Base-by-base conservation (phyloP, 2,888 invertebrate genomes). In the Dolichopus griseipennis region DNA sequence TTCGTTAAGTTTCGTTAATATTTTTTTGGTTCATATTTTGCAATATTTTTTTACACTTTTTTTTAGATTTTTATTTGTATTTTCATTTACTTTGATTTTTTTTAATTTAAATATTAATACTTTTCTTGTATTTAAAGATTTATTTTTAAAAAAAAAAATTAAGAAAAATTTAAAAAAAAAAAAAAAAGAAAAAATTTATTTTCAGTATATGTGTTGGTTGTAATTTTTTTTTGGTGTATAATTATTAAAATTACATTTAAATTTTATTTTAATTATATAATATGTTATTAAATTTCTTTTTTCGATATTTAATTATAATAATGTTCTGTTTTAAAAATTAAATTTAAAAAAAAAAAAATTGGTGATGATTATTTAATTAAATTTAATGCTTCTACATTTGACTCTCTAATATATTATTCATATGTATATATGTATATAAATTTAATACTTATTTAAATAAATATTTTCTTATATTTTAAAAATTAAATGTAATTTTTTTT, bases 291-390 rank as follows among this genome's bases (percentile, higher is more conserved):
- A n/a, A 18, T 52, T 12, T 18, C 9, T 18, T 52, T 52, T 12
- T 52, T 12, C 18, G 15, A 18, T n/a, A 18, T 52, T 3, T 18
- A 52, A 12, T 52, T 4, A 52, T 18, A 52, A 52, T 9, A 18
- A 52, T 52, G 52, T 52, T 52, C 52, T 52, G 52, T 18, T 52
- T 52, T 52, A 52, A 52, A 52, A 52, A 52, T 52, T 52, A 52
- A 52, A 52, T 37, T 37, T 12, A 37, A 37, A 37, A 37, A n/a
- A n/a, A n/a, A n/a, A n/a, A n/a, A n/a, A n/a, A n/a, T n/a, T 37
- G 37, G 37, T 27, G 37, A 37, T 37, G 37, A 37, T 37, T 37
- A 37, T 37, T 37, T 37, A 37, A n/a, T n/a, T 10, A 37, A 37
- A 37, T 37, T 37, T 37, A 41, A 12, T 41, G 52, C 52, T 52